These are phyloP conservation scores for Hemistola chrysoprasaria DNA, from an alignment of 2,888 invertebrate genomes.

Conservation along the genomic window DNA sequence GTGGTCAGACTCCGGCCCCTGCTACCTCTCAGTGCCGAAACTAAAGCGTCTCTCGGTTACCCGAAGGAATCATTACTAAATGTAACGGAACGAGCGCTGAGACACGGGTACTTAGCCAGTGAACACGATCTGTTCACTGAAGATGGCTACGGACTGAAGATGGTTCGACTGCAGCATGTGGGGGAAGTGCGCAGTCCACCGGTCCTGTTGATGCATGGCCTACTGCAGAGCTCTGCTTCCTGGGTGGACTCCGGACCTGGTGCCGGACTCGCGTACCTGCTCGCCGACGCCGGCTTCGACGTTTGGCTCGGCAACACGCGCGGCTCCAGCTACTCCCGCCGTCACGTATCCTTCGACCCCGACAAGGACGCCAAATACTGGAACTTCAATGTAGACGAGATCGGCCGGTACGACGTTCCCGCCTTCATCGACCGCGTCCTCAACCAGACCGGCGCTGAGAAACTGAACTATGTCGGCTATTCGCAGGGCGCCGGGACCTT, in stretches of 20 bases:
- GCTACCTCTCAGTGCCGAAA: slow-evolving; percentile 22
- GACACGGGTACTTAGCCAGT: slow-evolving; percentile 49
- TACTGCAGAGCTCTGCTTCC: slow-evolving; percentile 55
- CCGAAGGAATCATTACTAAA: slow-evolving; percentile 28
- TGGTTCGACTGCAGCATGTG: slow-evolving; percentile 48
- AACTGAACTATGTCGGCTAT: slow-evolving; percentile 84
- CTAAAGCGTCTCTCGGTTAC: slow-evolving; percentile 28
- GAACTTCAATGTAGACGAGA: slow-evolving; percentile 88
- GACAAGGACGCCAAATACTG: slow-evolving; percentile 70
- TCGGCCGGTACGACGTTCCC: slow-evolving; percentile 89
- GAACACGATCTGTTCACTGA: slow-evolving; percentile 54
- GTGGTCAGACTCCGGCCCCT: slow-evolving; percentile 14
- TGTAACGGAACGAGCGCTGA: slow-evolving; percentile 25
- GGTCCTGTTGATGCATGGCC: slow-evolving; percentile 61
- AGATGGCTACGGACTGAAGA: slow-evolving; percentile 58
- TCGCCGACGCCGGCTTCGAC: slow-evolving; percentile 37
- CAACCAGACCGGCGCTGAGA: slow-evolving; percentile 40
- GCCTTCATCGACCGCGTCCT: slow-evolving; percentile 70
- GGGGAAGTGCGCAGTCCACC: slow-evolving; percentile 40
- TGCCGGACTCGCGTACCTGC: slow-evolving; percentile 42
- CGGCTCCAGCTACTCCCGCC: slow-evolving; percentile 61
- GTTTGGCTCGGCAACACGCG: slow-evolving; percentile 36
- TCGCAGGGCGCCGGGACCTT: slow-evolving; percentile 87
- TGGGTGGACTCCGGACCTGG: slow-evolving; percentile 59
- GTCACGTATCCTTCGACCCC: slow-evolving; percentile 65